Conservation (phyloP, 2,113 vertebrate genomes). For the Rhineura floridana region DNA sequence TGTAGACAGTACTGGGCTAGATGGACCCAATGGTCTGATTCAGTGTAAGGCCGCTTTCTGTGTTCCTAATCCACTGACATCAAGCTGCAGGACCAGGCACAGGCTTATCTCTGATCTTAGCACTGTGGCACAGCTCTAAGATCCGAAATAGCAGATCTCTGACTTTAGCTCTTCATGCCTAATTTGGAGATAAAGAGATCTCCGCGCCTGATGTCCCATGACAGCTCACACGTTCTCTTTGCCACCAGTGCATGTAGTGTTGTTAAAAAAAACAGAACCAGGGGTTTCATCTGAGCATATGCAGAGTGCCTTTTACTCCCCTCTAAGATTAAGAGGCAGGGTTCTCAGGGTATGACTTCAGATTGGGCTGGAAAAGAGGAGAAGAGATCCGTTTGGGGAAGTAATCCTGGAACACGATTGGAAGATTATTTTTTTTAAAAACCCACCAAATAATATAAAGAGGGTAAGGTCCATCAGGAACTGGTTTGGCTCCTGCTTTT, state of each 20-base stretch:
- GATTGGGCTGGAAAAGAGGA: not conserved
- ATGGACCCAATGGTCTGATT: no score
- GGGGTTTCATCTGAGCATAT: not conserved
- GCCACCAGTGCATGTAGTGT: not conserved
- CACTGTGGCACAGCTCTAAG: no score
- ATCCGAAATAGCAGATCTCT: no score
- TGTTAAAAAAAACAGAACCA: not conserved
- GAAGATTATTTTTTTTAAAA: not conserved
- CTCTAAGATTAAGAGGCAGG: not conserved
- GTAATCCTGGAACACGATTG: not conserved
- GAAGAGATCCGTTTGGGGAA: not conserved
- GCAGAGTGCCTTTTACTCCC: not conserved
- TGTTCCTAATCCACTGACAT: no score
- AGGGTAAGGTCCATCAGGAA: rapidly evolving
- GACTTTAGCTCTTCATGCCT: no score
- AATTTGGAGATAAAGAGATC: no score
- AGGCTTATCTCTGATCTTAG: no score
- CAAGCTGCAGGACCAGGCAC: no score
- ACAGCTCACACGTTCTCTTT: not conserved
- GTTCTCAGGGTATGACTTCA: not conserved
- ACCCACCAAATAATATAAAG: not conserved
- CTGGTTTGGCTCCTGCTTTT: not conserved
- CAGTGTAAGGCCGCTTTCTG: no score
- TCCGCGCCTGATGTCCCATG: no score
- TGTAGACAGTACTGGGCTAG: no score